Evolutionary conservation across 2,797 vertebrate species (phyloP), one percentile per base, ranked within the genome.

Genomic region (Limnodromus scolopaceus): DNA sequence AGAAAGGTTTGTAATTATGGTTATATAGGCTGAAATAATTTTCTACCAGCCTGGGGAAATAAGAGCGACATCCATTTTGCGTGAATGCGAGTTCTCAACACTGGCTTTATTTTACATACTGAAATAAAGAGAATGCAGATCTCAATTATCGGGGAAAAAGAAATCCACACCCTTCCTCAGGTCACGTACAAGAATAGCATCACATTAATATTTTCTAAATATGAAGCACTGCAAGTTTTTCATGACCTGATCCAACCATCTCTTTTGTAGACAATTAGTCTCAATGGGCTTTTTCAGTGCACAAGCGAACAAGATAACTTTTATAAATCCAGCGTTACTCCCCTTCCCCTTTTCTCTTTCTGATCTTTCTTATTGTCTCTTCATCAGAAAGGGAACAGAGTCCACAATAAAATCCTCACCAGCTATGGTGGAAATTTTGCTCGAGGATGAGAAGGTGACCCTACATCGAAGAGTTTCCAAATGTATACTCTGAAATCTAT

Each of bases 101-200:
- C 18, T 30, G 38, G 25, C 41, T 75, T 89, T 43, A n/a, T 41
- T 92, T 86, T 41, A 64, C 23, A 32, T 5, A 23, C 2, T 65
- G 53, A 53, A 54, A 81, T 7, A 38, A 82, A 91, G 24, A 82
- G 24, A 76, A 61, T 1, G 30, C 13, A 76, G 46, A 68, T n/a
- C 38, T 87, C 38, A 79, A 49, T 16, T 25, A 36, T 3, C 3
- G 24, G 41, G 39, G 24, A 34, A 60, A 57, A 64, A 84, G n/a
- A 69, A 86, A 65, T 9, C 38, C 46, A 75, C 41, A 13, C 11
- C 16, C 34, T 58, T 95, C 69, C 30, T 53, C 34, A 30, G 34
- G 32, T 36, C 38, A 55, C 0, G 0, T 8, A 53, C 28, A 60
- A 46, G 2, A 82, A 10, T 0, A 83, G 36, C 36, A 71, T 28